Evolutionary conservation across 2,888 invertebrate species (phyloP), one percentile per base, ranked within the genome.

Genomic region (Xanthorhoe designata): DNA sequence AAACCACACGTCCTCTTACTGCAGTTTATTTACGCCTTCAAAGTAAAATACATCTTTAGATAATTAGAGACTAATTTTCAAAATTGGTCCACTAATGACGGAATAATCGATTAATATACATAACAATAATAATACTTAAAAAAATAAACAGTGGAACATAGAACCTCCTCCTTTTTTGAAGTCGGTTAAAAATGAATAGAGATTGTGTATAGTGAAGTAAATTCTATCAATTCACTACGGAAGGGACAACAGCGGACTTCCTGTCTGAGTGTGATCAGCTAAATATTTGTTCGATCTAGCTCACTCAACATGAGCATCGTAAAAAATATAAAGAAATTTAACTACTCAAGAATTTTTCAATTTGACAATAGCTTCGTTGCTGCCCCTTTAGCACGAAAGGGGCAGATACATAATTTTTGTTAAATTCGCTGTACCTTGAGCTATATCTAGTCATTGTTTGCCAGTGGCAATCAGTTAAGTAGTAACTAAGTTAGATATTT

Each of bases 351-450:
- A 24, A 3, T 24, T 24, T 4, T 24, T n/a, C n/a, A n/a, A n/a
- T n/a, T n/a, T n/a, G n/a, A n/a, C n/a, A n/a, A n/a, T n/a, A n/a
- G n/a, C n/a, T n/a, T n/a, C n/a, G n/a, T n/a, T n/a, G n/a, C n/a
- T n/a, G n/a, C n/a, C n/a, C n/a, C n/a, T n/a, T n/a, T n/a, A n/a
- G n/a, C n/a, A n/a, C n/a, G n/a, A n/a, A n/a, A n/a, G n/a, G n/a
- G n/a, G n/a, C n/a, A n/a, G n/a, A n/a, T n/a, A n/a, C n/a, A n/a
- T 42, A 45, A 29, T 38, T 58, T 61, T 58, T 66, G 66, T 66
- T 66, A 58, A 50, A 54, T 58, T 45, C 47, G 5, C 32, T 52
- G 19, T 32, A 15, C 32, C 13, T 49, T 57, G 17, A 32, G 35
- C 8, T 10, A 38, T 5, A 5, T 42, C 35, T 54, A 10, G 3